Percentiles rank a stretch among this genome's conserved stretches.
Conservation (phyloP, 2,797 vertebrate species). For the Anguilla anguilla region DNA sequence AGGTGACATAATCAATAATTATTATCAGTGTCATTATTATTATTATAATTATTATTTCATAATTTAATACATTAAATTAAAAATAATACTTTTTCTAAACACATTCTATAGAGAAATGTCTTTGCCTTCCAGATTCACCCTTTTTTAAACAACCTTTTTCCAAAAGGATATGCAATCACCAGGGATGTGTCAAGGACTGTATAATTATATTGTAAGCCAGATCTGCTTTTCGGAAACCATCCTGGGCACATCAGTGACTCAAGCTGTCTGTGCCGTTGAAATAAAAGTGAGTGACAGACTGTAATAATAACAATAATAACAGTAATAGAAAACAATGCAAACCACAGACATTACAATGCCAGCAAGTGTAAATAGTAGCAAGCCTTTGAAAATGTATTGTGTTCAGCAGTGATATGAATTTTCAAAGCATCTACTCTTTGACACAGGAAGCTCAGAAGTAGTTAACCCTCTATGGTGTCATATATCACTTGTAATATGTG, state of each 20-base stretch:
- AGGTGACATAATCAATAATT: neutral
- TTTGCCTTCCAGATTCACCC: neutral
- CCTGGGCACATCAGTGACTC: constrained; percentile 18
- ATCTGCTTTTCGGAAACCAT: constrained; percentile 19
- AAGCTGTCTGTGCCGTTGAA: constrained; percentile 21
- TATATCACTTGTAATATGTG: neutral
- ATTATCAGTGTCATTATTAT: neutral
- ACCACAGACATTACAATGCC: constrained; percentile 6
- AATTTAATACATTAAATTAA: neutral
- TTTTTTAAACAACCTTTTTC: constrained; percentile 9
- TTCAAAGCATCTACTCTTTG: neutral
- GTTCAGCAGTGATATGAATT: constrained; percentile 18
- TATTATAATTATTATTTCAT: neutral
- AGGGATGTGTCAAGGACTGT: constrained; percentile 8
- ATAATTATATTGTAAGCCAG: constrained; percentile 19
- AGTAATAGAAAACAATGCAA: constrained; percentile 21
- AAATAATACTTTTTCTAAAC: neutral
- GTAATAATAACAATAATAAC: neutral
- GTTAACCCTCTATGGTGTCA: constrained; percentile 3
- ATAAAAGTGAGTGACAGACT: constrained; percentile 17
- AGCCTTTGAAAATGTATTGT: constrained; percentile 1
- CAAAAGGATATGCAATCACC: neutral
- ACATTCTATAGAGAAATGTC: neutral
- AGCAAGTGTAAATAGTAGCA: neutral
- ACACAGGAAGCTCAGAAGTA: neutral